Conservation (phyloP, 1,140 invertebrate species). For the Chionoecetes opilio region DNA sequence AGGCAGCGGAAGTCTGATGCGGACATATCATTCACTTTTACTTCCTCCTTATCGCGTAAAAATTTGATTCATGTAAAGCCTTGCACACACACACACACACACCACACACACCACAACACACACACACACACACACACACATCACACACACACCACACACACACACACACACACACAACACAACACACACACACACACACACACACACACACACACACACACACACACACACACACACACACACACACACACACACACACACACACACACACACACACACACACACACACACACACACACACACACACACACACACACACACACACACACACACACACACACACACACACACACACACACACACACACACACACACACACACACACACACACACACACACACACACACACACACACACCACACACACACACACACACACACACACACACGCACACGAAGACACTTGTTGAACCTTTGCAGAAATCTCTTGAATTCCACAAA, state of each 20-base stretch:
- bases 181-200: conserved; percentile 66
- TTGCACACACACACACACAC: conserved; percentile 37
- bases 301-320: conserved; percentile 66
- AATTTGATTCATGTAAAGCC: too few species aligned
- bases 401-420: conserved; percentile 64
- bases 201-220: conserved; percentile 51
- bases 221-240: conserved; percentile 51
- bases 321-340: conserved; percentile 46
- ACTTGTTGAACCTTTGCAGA: not conserved
- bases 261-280: conserved; percentile 60
- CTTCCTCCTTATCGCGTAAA: too few species aligned
- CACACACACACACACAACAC: conserved; percentile 63
- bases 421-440: conserved; percentile 66
- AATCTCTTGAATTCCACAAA: too few species aligned
- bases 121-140: conserved; percentile 62
- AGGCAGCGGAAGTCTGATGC: too few species aligned
- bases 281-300: conserved; percentile 62
- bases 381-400: conserved; percentile 62
- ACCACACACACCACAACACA: conserved; percentile 54
- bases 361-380: conserved; percentile 60
- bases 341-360: conserved; percentile 56
- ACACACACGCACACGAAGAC: conserved; percentile 38
- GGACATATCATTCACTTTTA: too few species aligned
- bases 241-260: conserved; percentile 57
- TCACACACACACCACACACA: conserved; percentile 60